Conservation (phyloP, 2,888 invertebrate species). For the Lasioglossum malachurum region DNA sequence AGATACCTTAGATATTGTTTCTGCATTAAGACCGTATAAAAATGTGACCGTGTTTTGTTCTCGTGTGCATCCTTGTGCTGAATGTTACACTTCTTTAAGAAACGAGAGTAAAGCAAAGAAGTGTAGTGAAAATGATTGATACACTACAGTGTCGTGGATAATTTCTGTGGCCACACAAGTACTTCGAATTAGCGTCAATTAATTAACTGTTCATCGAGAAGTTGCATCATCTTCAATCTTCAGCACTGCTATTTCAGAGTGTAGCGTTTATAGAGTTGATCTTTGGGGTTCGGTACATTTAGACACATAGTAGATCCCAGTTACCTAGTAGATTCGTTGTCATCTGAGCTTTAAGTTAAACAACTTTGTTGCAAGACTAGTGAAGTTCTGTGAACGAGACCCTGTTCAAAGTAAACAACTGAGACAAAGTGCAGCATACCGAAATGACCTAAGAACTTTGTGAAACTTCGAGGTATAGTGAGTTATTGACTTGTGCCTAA, state of each 20-base stretch:
- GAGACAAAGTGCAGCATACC: background rate
- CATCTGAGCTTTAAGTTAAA: background rate
- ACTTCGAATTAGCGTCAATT: background rate
- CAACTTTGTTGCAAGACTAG: background rate
- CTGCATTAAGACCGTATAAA: background rate
- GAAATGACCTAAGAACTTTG: background rate
- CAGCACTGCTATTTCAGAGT: background rate
- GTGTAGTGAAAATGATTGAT: background rate
- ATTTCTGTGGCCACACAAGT: background rate
- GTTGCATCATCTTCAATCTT: background rate
- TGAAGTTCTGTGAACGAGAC: background rate
- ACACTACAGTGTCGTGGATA: background rate
- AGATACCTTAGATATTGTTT: background rate
- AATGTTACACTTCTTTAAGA: background rate
- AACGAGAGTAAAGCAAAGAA: background rate
- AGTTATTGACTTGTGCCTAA: background rate
- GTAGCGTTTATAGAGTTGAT: background rate
- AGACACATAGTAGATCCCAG: background rate
- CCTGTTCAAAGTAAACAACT: background rate
- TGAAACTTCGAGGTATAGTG: background rate
- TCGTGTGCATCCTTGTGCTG: background rate
- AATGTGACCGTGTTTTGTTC: background rate
- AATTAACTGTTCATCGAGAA: background rate
- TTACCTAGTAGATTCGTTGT: background rate
- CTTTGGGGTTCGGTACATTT: background rate